Evolutionary conservation across 2,888 invertebrate species (phyloP).

Genomic region (Agrotis clavis): DNA sequence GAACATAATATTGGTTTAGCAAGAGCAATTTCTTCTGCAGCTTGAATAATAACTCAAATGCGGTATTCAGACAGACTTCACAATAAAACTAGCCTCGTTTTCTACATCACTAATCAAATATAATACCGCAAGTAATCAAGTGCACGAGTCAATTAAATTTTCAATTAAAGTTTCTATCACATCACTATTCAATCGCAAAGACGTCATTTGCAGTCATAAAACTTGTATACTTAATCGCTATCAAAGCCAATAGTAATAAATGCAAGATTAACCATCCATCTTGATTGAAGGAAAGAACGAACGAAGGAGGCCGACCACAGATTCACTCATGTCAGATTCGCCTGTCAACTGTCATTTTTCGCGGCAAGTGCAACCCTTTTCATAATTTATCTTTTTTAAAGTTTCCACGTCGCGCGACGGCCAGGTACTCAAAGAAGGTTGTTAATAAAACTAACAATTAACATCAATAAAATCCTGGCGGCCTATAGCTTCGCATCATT

Average conservation of each 20-base stretch:
- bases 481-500: conserved; percentile 70
- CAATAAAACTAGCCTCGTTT: conserved; percentile 36
- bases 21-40: conserved; percentile 11
- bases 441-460: conserved; percentile 87
- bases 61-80: conserved; percentile 43
- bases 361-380: conserved; percentile 35
- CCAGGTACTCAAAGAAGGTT: conserved; percentile 71
- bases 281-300: conserved; percentile 74
- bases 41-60: conserved; percentile 27
- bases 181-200: conserved; percentile 62
- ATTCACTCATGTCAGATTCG: conserved; percentile 28
- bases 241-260: conserved; percentile 84
- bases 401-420: conserved; percentile 72
- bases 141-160: conserved; percentile 66
- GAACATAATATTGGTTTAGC: conserved; percentile 3
- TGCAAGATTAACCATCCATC: conserved; percentile 82
- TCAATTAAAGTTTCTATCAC: conserved; percentile 69
- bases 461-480: conserved; percentile 83
- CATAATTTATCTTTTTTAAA: conserved; percentile 13
- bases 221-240: conserved; percentile 67
- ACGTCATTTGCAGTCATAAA: conserved; percentile 71
- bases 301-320: conserved; percentile 53
- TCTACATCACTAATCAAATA: conserved; percentile 53
- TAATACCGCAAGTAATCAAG: conserved; percentile 53
- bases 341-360: conserved; percentile 49